These are phyloP conservation scores for Drosophila macrothrix DNA, from an alignment of 2,888 invertebrate species.

Conservation along the genomic window DNA sequence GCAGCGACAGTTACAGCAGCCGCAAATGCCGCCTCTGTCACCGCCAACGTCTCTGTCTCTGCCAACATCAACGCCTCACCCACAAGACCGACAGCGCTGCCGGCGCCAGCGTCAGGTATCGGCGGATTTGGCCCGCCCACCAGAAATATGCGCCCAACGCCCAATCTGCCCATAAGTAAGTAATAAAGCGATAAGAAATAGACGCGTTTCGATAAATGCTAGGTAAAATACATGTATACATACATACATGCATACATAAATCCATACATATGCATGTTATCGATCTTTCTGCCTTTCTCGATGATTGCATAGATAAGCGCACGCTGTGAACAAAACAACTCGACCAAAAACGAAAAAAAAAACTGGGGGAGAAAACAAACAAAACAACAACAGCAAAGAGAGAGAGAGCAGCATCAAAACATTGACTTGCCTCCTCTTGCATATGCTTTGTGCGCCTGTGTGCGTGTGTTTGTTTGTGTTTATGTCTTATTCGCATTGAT, in stretches of 20 bases:
- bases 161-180: constrained; percentile 85
- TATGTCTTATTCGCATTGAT: constrained; percentile 29
- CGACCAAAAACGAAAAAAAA: constrained; percentile 1
- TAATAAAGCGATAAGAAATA: constrained; percentile 57
- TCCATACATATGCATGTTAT: constrained; percentile 25
- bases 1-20: constrained; percentile 19
- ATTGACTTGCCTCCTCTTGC: constrained; percentile 5
- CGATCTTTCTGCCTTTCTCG: constrained; percentile 49
- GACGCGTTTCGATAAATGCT: constrained; percentile 29
- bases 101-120: constrained; percentile 28
- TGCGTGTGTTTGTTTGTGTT: constrained; percentile 9
- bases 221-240: not conserved
- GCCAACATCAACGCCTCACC: constrained; percentile 29
- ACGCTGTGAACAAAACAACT: constrained; percentile 33
- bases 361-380: not conserved
- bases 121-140: constrained; percentile 56
- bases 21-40: constrained; percentile 16
- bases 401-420: constrained; percentile 14
- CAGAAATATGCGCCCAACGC: constrained; percentile 86
- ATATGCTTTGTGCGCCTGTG: not conserved
- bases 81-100: constrained; percentile 39
- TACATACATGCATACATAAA: not conserved
- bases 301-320: constrained; percentile 61
- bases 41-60: constrained; percentile 10
- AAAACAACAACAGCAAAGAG: constrained; percentile 16